A percentile compares a stretch with the other conserved stretches of the same genome.
Evolutionary conservation across 2,888 invertebrate species (phyloP).

Genomic region (Tricholauxania praeusta): DNA sequence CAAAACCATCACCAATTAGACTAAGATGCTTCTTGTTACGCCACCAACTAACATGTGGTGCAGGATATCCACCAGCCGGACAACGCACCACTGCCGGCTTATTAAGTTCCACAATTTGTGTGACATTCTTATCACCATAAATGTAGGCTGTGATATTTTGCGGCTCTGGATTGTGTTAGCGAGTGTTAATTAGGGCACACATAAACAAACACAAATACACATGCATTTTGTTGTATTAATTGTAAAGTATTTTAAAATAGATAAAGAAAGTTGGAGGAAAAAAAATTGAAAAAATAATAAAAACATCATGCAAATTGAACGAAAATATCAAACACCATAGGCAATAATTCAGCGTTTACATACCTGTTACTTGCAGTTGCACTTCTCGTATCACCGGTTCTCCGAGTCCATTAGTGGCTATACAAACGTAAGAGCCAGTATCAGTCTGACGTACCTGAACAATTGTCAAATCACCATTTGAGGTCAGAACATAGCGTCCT

Average conservation of each 20-base stretch:
- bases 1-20: slow-evolving; percentile 69
- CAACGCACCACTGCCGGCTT: slow-evolving; percentile 80
- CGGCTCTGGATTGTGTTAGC: slow-evolving; percentile 49
- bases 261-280: slow-evolving; percentile 25
- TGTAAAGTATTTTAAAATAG: slow-evolving; percentile 12
- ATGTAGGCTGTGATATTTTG: slow-evolving; percentile 71
- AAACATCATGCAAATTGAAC: slow-evolving; percentile 28
- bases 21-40: slow-evolving; percentile 82
- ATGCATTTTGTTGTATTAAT: neutral
- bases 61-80: slow-evolving; percentile 85
- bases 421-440: slow-evolving; percentile 87
- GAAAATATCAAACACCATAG: slow-evolving; percentile 6
- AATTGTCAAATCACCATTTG: slow-evolving; percentile 84
- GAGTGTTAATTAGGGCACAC: neutral
- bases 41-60: slow-evolving; percentile 88
- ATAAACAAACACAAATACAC: slow-evolving; percentile 30
- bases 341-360: slow-evolving; percentile 53
- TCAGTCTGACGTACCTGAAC: slow-evolving; percentile 84
- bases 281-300: slow-evolving; percentile 7
- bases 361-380: slow-evolving; percentile 80
- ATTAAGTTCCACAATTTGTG: slow-evolving; percentile 78
- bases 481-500: slow-evolving; percentile 78
- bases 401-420: slow-evolving; percentile 84
- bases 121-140: slow-evolving; percentile 75
- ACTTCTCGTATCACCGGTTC: slow-evolving; percentile 77